Base-by-base conservation (phyloP, 2,113 vertebrate species). In the Eclectus roratus region DNA sequence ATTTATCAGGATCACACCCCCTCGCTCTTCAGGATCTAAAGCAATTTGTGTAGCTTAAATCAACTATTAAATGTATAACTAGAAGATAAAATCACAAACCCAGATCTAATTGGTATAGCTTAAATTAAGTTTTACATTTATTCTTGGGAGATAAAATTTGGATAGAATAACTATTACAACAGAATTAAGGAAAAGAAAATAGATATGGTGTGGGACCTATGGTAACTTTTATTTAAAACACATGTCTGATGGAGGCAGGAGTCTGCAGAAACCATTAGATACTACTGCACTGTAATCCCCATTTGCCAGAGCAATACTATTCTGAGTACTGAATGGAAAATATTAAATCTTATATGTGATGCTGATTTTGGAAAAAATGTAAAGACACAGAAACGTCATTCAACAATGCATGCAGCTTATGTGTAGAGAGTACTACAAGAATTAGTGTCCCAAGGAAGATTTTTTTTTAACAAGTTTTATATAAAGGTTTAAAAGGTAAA, bases 41-140 rank as follows among this genome's bases (percentile, higher is more conserved):
- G 52, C 85, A 96, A 97, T 97, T 97, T 95, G 89, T 94, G 93
- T 89, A 85, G 49, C 88, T 97, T 97, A 96, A 98, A 96, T 97
- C 94, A 96, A 97, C 84, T 93, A 85, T 95, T 96, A 96, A 97
- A 94, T 89, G 17, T 96, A 94, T 95, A 96, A 97, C 78, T 95
- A 91, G 85, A 82, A 98, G 83, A 97, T 96, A 96, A 96, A 97
- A 96, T 97, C 97, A 93, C 86, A 96, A 97, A 94, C 94, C 88
- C 83, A 96, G 74, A 95, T 95, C 80, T 98, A 97, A 96, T 91
- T 97, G 96, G 49, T 80, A 77, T 94, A 95, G 61, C 91, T 97
- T 97, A 97, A 97, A 97, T 97, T 93, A 97, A 95, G 88, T 96
- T 97, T 97, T 96, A 97, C 71, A 82, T 96, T 89, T 93, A 93